Evolutionary conservation across 2,113 vertebrate species (phyloP), one percentile per base, ranked within the genome.

Genomic region (Atractosteus spatula): DNA sequence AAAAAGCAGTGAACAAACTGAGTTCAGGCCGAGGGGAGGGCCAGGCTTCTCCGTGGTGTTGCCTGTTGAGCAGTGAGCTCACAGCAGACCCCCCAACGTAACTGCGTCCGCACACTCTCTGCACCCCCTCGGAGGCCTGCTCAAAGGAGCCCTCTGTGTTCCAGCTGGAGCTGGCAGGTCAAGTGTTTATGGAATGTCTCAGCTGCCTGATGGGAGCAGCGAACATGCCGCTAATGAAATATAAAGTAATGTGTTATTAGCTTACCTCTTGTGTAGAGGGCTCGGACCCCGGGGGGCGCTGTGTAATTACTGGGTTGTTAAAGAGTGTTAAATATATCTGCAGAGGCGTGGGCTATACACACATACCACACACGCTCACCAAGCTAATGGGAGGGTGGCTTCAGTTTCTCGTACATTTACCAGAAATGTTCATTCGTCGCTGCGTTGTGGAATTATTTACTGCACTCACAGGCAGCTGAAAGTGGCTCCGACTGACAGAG

Each of bases 131-230:
- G 81, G 80, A 59, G 75, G 76, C 82, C 80, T 68, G 41, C 78
- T 89, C 80, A 88, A 87, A 87, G 84, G 77, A 80, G 76, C 71
- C 13, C 82, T 89, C 84, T 89, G 85, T 89, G 73, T 77, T 16
- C 73, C 77, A 83, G 79, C 77, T 84, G 87, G 83, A 76, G 74
- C 77, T 43, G 66, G 17, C 7, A 17, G 43, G 3, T 59, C 79
- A 77, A 85, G 83, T 89, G 85, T 87, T 86, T 82, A 79, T 86
- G 87, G 86, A 89, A 89, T 89, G 82, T 89, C 86, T 90, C 87
- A 87, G 86, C 84, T 89, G 85, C 81, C 84, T 73, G 70, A 74
- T 71, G 78, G 77, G 55, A 45, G 64, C 41, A 42, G n/a, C 57
- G 68, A 74, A 78, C 76, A 51, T 65, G 57, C 13, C 16, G 78